Evolutionary conservation across 30 jellyfish, hydroid and myxozoan species (phyloP).

Genomic region (Euphysa ruthae): DNA sequence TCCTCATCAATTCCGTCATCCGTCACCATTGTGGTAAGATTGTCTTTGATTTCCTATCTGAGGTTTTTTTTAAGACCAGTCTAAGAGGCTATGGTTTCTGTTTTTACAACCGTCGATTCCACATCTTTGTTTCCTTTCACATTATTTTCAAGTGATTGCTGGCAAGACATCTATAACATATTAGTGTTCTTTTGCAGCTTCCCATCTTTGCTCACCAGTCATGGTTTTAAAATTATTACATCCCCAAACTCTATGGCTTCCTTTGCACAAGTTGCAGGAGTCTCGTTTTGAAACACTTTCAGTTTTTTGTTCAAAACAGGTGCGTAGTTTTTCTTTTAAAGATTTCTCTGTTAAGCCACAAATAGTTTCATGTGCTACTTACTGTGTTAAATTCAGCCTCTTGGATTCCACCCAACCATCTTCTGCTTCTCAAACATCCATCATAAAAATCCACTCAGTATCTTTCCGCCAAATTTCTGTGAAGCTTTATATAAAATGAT

Average conservation of each 20-base stretch:
- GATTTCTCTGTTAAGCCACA: neutral
- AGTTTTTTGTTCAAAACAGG: too few relatives aligned
- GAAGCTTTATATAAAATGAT: neutral
- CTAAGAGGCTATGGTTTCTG: too few relatives aligned
- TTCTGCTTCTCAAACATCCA: too few relatives aligned
- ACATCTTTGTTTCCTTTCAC: too few relatives aligned
- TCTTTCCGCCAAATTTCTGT: too few relatives aligned
- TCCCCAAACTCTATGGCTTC: neutral
- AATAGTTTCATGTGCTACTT: neutral
- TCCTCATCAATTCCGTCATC: too few relatives aligned
- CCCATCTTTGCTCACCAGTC: neutral
- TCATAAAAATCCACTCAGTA: too few relatives aligned
- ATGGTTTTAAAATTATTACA: neutral
- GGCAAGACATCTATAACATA: neutral
- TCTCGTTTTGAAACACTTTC: too few relatives aligned
- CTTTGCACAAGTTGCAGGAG: neutral
- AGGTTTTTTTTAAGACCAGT: neutral
- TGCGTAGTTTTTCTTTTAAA: neutral
- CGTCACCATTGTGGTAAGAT: neutral
- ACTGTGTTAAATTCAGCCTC: neutral
- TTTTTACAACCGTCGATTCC: too few relatives aligned
- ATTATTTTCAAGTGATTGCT: too few relatives aligned
- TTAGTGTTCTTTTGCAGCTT: neutral
- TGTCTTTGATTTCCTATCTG: neutral
- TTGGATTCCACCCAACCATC: neutral